These are phyloP conservation scores for Drosophila borborema DNA, from an alignment of 2,888 invertebrate genomes.

Conservation along the genomic window DNA sequence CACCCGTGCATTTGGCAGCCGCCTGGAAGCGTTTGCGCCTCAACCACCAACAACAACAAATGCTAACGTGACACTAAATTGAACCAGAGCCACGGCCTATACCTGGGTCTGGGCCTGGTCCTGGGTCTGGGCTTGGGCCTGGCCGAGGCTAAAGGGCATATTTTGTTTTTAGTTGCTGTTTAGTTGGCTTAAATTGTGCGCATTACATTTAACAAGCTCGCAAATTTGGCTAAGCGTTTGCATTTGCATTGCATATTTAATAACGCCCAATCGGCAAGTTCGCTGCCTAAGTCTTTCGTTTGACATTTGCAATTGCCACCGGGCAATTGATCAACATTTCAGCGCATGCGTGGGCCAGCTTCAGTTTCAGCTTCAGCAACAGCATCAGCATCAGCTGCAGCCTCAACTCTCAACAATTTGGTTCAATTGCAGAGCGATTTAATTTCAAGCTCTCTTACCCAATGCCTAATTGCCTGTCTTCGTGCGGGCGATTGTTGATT, in stretches of 20 bases:
- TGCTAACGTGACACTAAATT: slow-evolving; percentile 81
- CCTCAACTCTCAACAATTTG: slow-evolving; percentile 47
- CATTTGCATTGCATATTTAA: slow-evolving; percentile 75
- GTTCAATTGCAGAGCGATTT: slow-evolving; percentile 65
- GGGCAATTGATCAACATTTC: slow-evolving; percentile 53
- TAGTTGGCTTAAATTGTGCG: slow-evolving; percentile 64
- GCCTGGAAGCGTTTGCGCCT: slow-evolving; percentile 65
- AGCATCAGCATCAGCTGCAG: background rate
- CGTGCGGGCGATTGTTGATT: slow-evolving; percentile 32
- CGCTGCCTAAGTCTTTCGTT: slow-evolving; percentile 75
- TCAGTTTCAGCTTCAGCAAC: background rate
- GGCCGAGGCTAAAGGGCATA: slow-evolving; percentile 75
- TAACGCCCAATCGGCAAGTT: slow-evolving; percentile 63
- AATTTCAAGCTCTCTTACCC: slow-evolving; percentile 56
- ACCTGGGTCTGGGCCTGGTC: slow-evolving; percentile 7
- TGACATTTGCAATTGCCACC: slow-evolving; percentile 67
- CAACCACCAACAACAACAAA: slow-evolving; percentile 44
- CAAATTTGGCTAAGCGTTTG: slow-evolving; percentile 64
- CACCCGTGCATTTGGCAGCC: slow-evolving; percentile 67
- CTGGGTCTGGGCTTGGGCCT: slow-evolving; percentile 18
- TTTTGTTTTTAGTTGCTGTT: slow-evolving; percentile 62
- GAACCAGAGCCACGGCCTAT: slow-evolving; percentile 7
- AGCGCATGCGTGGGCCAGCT: slow-evolving; percentile 68
- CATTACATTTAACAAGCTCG: slow-evolving; percentile 75
- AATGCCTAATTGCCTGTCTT: slow-evolving; percentile 60